Evolutionary conservation across 2,888 invertebrate genomes (phyloP), one percentile per base, ranked within the genome.

Genomic region (Cecidostiba fungosa): DNA sequence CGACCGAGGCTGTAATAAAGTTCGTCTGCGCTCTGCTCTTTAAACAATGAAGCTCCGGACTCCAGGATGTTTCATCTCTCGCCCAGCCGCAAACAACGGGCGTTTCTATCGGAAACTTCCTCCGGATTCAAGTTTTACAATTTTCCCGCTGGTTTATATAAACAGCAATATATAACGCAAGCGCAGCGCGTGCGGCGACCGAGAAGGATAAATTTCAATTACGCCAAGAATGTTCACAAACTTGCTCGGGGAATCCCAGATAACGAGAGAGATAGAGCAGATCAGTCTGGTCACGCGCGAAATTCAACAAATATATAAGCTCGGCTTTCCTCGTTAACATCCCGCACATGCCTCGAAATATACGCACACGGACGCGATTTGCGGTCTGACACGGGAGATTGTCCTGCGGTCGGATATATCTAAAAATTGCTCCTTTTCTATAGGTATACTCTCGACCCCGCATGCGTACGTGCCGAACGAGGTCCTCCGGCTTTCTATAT

Each of bases 261-360:
- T 50, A 50, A 50, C 50, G 50, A 50, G 8, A 19, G 14, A 50
- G 8, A 19, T 43, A 12, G 43, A 2, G 43, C 43, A 12, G n/a
- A n/a, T 12, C 43, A 12, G 43, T 43, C 32, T 32, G 2, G 32
- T 32, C 3, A 32, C 32, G 32, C 32, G 14, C 50, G 19, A 4
- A 50, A 59, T n/a, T 59, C 6, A 23, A 59, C 54, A 59, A 59
- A 59, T 59, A 43, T 12, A 43, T 12, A 59, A 59, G 54, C 54
- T 59, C n/a, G 54, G n/a, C n/a, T 59, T n/a, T n/a, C 19, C n/a
- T 59, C 54, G 54, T 59, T 59, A 59, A n/a, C 54, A 23, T 59
- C 54, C 54, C 54, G 54, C n/a, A 8, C 54, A 16, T 47, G 14
- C 36, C 6, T 36, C 36, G 36, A 36, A 36, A 43, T 10, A 43